A percentile compares a stretch with the other conserved stretches of the same genome.
phyloP scores from a whole-genome alignment of 2,888 invertebrate genomes.

The Ypsolopha sequella region DNA sequence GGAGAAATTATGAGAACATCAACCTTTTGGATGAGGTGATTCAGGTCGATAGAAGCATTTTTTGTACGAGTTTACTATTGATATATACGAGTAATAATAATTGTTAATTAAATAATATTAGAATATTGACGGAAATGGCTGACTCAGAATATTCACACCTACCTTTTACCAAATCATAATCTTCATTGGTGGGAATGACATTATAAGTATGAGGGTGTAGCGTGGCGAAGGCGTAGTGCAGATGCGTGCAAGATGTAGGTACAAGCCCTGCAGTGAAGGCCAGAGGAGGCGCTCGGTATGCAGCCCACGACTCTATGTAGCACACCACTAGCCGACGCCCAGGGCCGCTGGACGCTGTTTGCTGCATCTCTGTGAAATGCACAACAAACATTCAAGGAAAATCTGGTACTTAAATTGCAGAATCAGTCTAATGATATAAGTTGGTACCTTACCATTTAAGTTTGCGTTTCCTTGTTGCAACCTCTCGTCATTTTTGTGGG shows the following conservation, averaged over 20 bases:
- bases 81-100: too few species aligned
- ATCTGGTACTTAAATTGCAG: not conserved
- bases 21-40: too few species aligned
- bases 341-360: conserved; percentile 30
- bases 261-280: conserved; percentile 74
- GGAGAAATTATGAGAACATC: too few species aligned
- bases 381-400: not conserved
- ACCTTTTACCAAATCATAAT: conserved; percentile 81
- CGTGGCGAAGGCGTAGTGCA: conserved; percentile 80
- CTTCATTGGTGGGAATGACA: conserved; percentile 75
- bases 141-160: conserved; percentile 3
- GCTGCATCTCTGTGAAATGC: conserved; percentile 41
- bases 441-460: conserved; percentile 46
- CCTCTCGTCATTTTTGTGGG: conserved; percentile 40
- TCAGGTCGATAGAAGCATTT: too few species aligned
- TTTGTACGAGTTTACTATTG: too few species aligned
- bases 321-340: conserved; percentile 71
- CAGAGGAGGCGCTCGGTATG: conserved; percentile 76
- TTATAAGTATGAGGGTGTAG: conserved; percentile 75
- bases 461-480: conserved; percentile 56
- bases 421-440: too few species aligned
- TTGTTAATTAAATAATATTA: too few species aligned
- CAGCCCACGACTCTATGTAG: conserved; percentile 77
- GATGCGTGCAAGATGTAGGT: conserved; percentile 79
- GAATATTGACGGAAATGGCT: not conserved